A percentile compares a stretch with the other conserved stretches of the same genome.
Conservation (phyloP, 2,797 vertebrate genomes). For the Coluber constrictor region DNA sequence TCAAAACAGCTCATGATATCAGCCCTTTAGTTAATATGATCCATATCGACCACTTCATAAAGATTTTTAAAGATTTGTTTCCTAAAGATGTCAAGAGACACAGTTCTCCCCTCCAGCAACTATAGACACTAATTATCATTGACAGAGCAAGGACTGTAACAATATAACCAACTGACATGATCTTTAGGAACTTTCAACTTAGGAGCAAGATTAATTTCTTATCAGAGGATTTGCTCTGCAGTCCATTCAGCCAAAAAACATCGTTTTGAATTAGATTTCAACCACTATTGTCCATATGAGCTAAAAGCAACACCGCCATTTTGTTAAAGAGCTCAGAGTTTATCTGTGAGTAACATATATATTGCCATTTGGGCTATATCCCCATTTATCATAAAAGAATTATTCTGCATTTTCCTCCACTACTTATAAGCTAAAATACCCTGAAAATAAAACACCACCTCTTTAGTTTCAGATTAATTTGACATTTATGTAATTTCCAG, state of each 20-base stretch:
- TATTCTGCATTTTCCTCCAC: not conserved
- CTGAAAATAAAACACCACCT: not conserved
- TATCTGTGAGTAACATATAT: fast-evolving
- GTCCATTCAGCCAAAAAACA: not conserved
- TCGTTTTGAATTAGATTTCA: not conserved
- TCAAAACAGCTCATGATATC: not conserved
- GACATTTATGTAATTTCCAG: not conserved
- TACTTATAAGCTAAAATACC: not conserved
- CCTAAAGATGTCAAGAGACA: slow-evolving; percentile 14
- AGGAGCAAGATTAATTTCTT: slow-evolving; percentile 3
- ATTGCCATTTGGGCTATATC: not conserved
- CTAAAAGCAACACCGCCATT: not conserved
- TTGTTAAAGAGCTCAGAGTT: not conserved
- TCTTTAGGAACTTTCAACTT: slow-evolving; percentile 1
- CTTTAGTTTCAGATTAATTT: not conserved
- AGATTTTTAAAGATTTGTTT: slow-evolving; percentile 58
- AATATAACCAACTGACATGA: slow-evolving; percentile 2
- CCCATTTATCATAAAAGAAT: not conserved
- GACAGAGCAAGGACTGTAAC: slow-evolving; percentile 1
- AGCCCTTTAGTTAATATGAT: slow-evolving; percentile 40
- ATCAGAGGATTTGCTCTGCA: not conserved
- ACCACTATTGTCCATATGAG: fast-evolving
- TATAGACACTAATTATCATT: slow-evolving; percentile 61
- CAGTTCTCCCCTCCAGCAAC: slow-evolving; percentile 55
- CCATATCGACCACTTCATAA: slow-evolving; percentile 30